Base-by-base conservation (phyloP, 2,888 invertebrate genomes). In the Agrilus biguttatus region DNA sequence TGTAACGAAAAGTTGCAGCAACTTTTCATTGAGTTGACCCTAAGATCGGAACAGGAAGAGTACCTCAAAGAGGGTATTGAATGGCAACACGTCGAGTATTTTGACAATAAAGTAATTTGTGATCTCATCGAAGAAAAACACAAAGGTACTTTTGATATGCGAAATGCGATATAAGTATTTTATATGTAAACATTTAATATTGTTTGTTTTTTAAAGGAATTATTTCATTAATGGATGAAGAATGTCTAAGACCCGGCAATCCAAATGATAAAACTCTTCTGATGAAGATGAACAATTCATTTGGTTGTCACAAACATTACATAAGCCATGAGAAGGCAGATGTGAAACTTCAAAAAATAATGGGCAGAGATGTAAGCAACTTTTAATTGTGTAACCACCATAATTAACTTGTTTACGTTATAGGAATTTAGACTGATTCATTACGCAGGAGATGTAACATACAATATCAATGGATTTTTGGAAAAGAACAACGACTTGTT, bases 1-100 rank as follows among this genome's bases (percentile, higher is more conserved):
- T 93, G 92, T 65, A 93, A 93, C 62, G 92, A 93, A 68, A 93
- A 93, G 65, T 73, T 93, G 47, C 92, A 93, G 62, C 92, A 93
- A 66, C 69, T 93, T 47, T 93, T 93, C 66, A 92, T 93, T 59
- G 84, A 91, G 63, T 67, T 92, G 57, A 92, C 92, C 0, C 66
- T 93, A 35, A 87, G 86, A 60, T 87, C 87, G 12, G 92, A 93
- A 62, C 92, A 93, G 63, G 90, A 92, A 57, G 92, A 93, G 62
- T 93, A 93, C 59, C 69, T 82, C 33, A 78, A 80, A 41, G 93
- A 93, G 65, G 91, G 91, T 45, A 93, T 92, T 58, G 82, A 83
- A 60, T 93, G 92, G 92, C 83, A 84, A 53, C 80, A 85, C 32
- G 78, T 93, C 3, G 78, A 82, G 53, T 93, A 85, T 67, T 92